Percentiles rank a stretch among this genome's conserved stretches.
These are phyloP conservation scores for Chinchilla lanigera DNA, from an alignment of 2,113 vertebrate genomes.

Conservation along the genomic window DNA sequence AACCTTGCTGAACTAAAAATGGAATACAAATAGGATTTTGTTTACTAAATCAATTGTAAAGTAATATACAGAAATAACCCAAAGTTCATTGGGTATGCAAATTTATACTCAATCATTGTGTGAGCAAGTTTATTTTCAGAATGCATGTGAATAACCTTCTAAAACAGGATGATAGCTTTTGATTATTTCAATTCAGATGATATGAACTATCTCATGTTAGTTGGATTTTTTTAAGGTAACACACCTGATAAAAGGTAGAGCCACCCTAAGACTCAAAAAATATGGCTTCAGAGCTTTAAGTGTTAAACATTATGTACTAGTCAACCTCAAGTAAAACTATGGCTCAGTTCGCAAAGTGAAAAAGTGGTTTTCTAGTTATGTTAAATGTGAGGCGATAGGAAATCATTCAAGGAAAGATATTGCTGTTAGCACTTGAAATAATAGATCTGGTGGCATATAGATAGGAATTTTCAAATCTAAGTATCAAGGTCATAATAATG, in stretches of 20 bases:
- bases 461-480: neutral
- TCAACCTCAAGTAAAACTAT: neutral
- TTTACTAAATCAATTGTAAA: neutral
- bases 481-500: neutral
- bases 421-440: neutral
- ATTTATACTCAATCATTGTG: neutral
- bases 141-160: neutral
- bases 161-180: neutral
- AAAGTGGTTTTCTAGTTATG: neutral
- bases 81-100: neutral
- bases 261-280: neutral
- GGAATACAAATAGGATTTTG: neutral
- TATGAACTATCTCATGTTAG: neutral
- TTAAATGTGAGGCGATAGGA: neutral
- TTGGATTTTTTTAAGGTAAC: neutral
- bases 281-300: neutral
- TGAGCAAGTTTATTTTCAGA: slow-evolving; percentile 9
- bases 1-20: neutral
- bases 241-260: neutral
- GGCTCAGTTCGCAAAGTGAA: neutral
- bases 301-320: neutral
- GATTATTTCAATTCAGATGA: neutral
- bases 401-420: accelerated
- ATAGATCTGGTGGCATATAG: neutral
- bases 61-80: neutral